A percentile compares a stretch with the other conserved stretches of the same genome.
Conservation (phyloP, 1,140 invertebrate species). For the Rhyzopertha dominica region DNA sequence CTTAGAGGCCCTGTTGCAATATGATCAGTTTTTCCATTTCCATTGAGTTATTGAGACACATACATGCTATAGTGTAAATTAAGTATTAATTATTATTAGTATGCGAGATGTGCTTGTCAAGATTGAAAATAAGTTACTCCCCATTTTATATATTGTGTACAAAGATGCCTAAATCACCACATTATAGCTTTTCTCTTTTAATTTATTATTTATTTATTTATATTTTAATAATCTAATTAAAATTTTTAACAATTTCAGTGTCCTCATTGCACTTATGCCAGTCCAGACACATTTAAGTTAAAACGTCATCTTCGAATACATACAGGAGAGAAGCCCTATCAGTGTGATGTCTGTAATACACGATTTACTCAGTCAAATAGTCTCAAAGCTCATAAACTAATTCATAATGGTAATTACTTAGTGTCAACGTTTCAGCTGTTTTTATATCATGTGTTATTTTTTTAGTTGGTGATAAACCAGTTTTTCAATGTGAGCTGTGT, state of each 20-base stretch:
- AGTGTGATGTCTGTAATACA: slow-evolving; percentile 87
- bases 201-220: slow-evolving; percentile 15
- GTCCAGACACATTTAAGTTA: slow-evolving; percentile 95
- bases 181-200: no score
- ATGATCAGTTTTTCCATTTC: no score
- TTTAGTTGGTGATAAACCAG: slow-evolving; percentile 82
- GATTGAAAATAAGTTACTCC: no score
- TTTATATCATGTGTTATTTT: slow-evolving; percentile 23
- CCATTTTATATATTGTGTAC: no score
- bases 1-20: no score
- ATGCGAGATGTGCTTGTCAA: no score
- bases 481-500: slow-evolving; percentile 92
- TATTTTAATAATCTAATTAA: slow-evolving; percentile 15
- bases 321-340: slow-evolving; percentile 88
- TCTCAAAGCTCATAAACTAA: slow-evolving; percentile 88
- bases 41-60: no score
- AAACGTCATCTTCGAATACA: slow-evolving; percentile 93
- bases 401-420: slow-evolving; percentile 75
- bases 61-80: no score
- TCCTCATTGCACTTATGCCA: slow-evolving; percentile 95
- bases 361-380: slow-evolving; percentile 96
- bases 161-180: no score
- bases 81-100: no score
- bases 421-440: slow-evolving; percentile 9
- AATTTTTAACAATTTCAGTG: slow-evolving; percentile 74